Conservation (phyloP, 2,888 invertebrate species). For the Baronia brevicornis region DNA sequence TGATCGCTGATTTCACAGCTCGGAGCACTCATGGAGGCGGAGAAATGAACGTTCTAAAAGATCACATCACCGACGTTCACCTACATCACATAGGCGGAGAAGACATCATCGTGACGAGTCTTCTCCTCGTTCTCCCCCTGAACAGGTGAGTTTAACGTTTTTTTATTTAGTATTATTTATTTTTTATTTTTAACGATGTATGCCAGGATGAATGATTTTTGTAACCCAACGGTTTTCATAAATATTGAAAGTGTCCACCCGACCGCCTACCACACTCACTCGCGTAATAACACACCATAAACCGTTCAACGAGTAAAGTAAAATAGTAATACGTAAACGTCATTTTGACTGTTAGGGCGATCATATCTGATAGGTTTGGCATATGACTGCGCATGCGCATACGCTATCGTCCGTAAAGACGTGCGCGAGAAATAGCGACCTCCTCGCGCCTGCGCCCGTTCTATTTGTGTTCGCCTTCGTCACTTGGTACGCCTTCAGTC, state of each 20-base stretch:
- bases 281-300: conserved; percentile 29
- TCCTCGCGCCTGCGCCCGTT: conserved; percentile 72
- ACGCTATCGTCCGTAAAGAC: conserved; percentile 73
- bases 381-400: conserved; percentile 64
- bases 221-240: conserved; percentile 47
- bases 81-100: conserved; percentile 83
- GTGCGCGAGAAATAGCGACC: conserved; percentile 74
- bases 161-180: conserved; percentile 31
- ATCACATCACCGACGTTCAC: conserved; percentile 88
- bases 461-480: conserved; percentile 74
- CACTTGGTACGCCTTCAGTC: conserved; percentile 72
- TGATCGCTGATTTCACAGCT: conserved; percentile 79
- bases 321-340: conserved; percentile 65
- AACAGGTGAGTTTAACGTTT: conserved; percentile 64
- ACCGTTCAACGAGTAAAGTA: conserved; percentile 48
- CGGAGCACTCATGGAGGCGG: conserved; percentile 86
- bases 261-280: conserved; percentile 55
- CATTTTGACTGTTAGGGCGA: conserved; percentile 61
- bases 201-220: conserved; percentile 41
- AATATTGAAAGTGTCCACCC: conserved; percentile 59
- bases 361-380: conserved; percentile 68
- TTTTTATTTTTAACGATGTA: conserved; percentile 35
- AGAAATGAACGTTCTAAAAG: conserved; percentile 90
- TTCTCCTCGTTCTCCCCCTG: conserved; percentile 62
- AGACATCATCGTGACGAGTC: conserved; percentile 76